Conservation (phyloP, 2,113 vertebrate genomes). For the Hippocampus zosterae region DNA sequence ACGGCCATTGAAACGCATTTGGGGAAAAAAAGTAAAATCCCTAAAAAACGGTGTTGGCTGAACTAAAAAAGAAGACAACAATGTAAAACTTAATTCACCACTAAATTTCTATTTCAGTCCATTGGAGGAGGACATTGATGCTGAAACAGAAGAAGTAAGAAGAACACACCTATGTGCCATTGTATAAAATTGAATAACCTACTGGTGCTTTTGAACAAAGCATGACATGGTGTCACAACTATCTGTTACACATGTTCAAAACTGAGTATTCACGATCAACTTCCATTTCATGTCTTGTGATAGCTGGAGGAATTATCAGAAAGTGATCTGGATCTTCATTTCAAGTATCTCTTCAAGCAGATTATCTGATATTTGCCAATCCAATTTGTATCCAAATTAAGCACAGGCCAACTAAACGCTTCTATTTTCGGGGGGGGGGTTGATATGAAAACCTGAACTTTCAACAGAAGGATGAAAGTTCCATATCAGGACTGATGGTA, state of each 20-base stretch:
- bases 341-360: conserved; percentile 51
- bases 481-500: conserved; percentile 63
- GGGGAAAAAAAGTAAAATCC: no score
- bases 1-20: no score
- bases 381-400: no score
- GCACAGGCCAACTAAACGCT: no score
- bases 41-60: no score
- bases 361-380: no score
- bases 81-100: conserved; percentile 2
- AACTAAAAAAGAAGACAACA: background rate
- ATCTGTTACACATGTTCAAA: background rate
- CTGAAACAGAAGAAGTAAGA: conserved; percentile 42
- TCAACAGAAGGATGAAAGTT: conserved; percentile 65
- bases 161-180: background rate
- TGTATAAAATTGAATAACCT: no score
- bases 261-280: background rate
- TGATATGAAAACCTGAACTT: conserved; percentile 50
- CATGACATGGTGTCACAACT: background rate
- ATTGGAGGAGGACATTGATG: conserved; percentile 41
- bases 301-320: conserved; percentile 46
- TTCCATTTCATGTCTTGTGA: background rate
- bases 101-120: conserved; percentile 30
- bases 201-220: no score
- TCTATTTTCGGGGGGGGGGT: no score
- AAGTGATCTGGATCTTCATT: conserved; percentile 52